Evolutionary conservation across 2,888 invertebrate genomes (phyloP), one percentile per base, ranked within the genome.

Genomic region (Drosophila engyochracea): DNA sequence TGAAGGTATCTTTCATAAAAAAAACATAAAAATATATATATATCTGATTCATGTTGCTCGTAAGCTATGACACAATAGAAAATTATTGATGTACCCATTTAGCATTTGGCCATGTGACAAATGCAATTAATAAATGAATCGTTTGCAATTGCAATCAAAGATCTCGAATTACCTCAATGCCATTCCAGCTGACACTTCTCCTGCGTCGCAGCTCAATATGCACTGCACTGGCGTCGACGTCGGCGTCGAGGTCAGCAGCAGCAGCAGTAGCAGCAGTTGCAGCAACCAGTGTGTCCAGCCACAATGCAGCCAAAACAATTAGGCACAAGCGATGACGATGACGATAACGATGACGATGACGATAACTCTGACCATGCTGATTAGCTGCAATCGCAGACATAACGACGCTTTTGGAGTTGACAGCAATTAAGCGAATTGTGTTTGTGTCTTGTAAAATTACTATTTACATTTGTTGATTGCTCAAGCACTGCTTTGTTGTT

Each of bases 201-300:
- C 91, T 91, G 83, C 92, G 92, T 68, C 91, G 91, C 82, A 93
- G 85, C 84, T 91, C 91, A 62, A 93, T 91, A 77, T 89, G 91
- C 61, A 92, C 72, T 25, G 74, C 75, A 47, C 70, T 54, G 31
- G 25, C 65, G 57, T 65, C 52, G 33, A 6, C 57, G 52, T 70
- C 39, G 33, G 28, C 70, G 62, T 44, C 19, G 33, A 9, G 44
- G 28, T 54, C 6, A 53, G 6, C 70, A 35, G 30, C 65, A 19
- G 31, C 65, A 16, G 28, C 30, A 30, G 28, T 7, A 30, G 41
- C 65, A 19, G 41, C 58, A 41, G 51, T 47, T 49, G 69, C 71
- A 74, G 63, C 70, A 65, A 60, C 41, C 71, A 69, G 60, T 76
- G 60, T 63, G 33, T 69, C 73, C 82, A 79, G 76, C 59, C 76